phyloP scores from a whole-genome alignment of 1,140 invertebrate genomes.

The Caerostris darwini region DNA sequence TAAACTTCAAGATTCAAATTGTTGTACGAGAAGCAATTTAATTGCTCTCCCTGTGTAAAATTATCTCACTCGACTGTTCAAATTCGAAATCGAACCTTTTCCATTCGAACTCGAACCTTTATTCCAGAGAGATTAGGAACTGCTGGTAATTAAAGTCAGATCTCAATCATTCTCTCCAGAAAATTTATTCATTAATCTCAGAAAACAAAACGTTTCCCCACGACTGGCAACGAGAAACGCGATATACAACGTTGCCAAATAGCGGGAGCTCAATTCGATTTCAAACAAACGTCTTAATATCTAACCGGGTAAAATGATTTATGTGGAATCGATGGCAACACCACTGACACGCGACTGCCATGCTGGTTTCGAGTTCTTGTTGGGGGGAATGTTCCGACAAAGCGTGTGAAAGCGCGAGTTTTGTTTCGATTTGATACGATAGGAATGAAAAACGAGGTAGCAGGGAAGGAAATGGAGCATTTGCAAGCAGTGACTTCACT shows the following conservation, averaged over 20 bases:
- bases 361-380: conserved; percentile 63
- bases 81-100: neutral
- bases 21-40: neutral
- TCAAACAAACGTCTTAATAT: conserved; percentile 69
- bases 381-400: neutral
- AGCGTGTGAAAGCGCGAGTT: conserved; percentile 52
- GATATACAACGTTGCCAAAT: neutral
- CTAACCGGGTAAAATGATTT: conserved; percentile 59
- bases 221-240: neutral
- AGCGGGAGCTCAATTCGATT: conserved; percentile 37
- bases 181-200: conserved; percentile 40
- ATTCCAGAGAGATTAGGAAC: neutral
- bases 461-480: neutral
- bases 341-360: conserved; percentile 41
- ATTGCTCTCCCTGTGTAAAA: neutral
- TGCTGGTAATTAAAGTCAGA: conserved; percentile 59
- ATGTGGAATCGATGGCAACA: conserved; percentile 64
- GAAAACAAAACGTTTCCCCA: conserved; percentile 32
- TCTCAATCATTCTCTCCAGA: conserved; percentile 21
- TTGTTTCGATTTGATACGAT: conserved; percentile 17
- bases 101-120: neutral
- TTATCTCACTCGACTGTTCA: neutral
- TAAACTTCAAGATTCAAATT: neutral
- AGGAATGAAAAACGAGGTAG: conserved; percentile 52
- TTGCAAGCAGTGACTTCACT: neutral